Conservation (phyloP, 2,888 invertebrate species). For the Augochlorella aurata region DNA sequence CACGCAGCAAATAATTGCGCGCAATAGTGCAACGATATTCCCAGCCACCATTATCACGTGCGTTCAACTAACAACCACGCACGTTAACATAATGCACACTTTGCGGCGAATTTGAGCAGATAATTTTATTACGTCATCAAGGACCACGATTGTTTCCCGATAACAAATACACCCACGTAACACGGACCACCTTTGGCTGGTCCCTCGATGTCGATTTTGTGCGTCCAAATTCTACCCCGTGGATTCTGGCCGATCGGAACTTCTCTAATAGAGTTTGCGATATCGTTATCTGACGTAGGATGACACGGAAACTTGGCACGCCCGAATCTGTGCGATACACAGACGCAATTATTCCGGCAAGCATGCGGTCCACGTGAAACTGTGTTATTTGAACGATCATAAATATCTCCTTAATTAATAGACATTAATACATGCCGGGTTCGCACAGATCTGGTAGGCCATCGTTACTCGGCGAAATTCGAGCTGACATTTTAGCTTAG, state of each 20-base stretch:
- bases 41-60: slow-evolving; percentile 1
- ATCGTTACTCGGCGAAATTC: background rate
- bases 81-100: slow-evolving; percentile 22
- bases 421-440: background rate
- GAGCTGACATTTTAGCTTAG: background rate
- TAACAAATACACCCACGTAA: slow-evolving; percentile 22
- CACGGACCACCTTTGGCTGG: background rate
- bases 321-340: background rate
- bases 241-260: background rate
- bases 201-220: background rate
- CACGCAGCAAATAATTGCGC: slow-evolving; percentile 10
- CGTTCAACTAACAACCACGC: slow-evolving; percentile 2
- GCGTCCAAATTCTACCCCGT: background rate
- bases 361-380: background rate
- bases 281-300: slow-evolving; percentile 7
- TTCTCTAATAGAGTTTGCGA: slow-evolving; percentile 12
- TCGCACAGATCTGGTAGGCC: background rate
- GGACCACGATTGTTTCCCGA: slow-evolving; percentile 38
- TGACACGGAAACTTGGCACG: slow-evolving; percentile 3
- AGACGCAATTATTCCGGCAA: slow-evolving; percentile 10
- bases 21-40: slow-evolving; percentile 29
- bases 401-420: slow-evolving; percentile 4
- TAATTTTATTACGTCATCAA: slow-evolving; percentile 38
- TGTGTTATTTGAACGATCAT: background rate
- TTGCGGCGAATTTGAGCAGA: slow-evolving; percentile 16